Percentiles rank a stretch among this genome's conserved stretches.
phyloP scores from a whole-genome alignment of 2,113 vertebrate genomes.

The Ciconia maguari region DNA sequence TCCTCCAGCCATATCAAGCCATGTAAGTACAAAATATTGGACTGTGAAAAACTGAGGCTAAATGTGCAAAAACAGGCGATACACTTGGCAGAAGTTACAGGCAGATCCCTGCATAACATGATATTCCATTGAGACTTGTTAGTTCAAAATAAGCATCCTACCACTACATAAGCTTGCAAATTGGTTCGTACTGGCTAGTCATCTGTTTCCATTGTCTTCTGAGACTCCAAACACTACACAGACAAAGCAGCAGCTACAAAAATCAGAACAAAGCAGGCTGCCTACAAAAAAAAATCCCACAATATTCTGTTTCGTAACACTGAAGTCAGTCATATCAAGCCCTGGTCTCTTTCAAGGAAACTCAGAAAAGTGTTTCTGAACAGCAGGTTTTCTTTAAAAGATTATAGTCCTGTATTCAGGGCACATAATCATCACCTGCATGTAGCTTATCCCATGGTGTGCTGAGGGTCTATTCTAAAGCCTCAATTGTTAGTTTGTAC shows the following conservation, averaged over 20 bases:
- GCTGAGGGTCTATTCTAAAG: not conserved
- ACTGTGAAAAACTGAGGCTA: not conserved
- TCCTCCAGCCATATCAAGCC: constrained; percentile 72
- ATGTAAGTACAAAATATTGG: constrained; percentile 63
- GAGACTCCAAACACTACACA: not conserved
- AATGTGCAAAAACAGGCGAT: not conserved
- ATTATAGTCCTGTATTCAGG: not conserved
- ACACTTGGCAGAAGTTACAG: not conserved
- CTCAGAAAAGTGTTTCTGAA: not conserved
- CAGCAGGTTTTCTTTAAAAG: not conserved
- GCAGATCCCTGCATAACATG: not conserved
- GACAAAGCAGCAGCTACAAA: not conserved
- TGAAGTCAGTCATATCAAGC: not conserved
- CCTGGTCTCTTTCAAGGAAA: not conserved
- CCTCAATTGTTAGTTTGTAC: not conserved
- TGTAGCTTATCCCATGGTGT: not conserved
- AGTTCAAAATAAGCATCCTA: not conserved
- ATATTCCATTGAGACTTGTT: not conserved
- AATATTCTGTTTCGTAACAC: not conserved
- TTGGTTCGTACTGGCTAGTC: not conserved
- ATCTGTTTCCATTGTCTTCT: not conserved
- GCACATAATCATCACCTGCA: not conserved
- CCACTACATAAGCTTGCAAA: not conserved
- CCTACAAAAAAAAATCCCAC: not conserved
- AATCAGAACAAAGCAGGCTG: not conserved